Percentiles rank a stretch among this genome's conserved stretches.
Evolutionary conservation across 1,140 invertebrate species (phyloP).

Genomic region (Acyrthosiphon pisum): DNA sequence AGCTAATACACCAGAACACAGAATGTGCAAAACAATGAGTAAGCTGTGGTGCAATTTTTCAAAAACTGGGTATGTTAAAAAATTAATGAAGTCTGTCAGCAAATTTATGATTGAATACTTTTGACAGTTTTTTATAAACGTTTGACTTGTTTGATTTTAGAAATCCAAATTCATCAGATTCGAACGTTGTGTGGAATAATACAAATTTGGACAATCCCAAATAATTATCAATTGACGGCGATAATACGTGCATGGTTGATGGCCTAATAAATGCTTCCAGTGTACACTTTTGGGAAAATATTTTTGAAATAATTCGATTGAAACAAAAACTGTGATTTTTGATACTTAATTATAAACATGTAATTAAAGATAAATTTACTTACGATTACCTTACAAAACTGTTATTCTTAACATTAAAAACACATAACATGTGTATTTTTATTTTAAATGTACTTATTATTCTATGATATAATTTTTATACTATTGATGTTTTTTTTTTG

Average conservation of each 20-base stretch:
- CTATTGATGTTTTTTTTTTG: neutral
- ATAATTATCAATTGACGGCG: constrained; percentile 33
- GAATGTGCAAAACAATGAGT: constrained; percentile 54
- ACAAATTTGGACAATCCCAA: constrained; percentile 14
- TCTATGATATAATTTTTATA: neutral
- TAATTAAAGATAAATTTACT: neutral
- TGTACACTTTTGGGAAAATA: constrained; percentile 26
- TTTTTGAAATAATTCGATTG: neutral
- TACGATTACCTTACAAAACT: no score
- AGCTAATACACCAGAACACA: constrained; percentile 20
- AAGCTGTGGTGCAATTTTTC: constrained; percentile 59
- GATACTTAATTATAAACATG: constrained; percentile 1
- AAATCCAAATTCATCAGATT: constrained; percentile 43
- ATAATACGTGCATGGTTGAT: constrained; percentile 33
- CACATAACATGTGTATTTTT: no score
- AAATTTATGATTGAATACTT: neutral
- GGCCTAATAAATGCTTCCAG: neutral
- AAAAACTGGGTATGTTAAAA: constrained; percentile 57
- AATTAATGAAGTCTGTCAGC: neutral
- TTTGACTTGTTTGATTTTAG: neutral
- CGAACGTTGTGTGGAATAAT: neutral
- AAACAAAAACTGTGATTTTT: constrained; percentile 46
- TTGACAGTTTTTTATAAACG: neutral
- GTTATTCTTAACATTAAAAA: no score
- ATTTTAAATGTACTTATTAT: no score